Percentiles rank a stretch among this genome's conserved stretches.
phyloP scores from a whole-genome alignment of 2,797 vertebrate genomes.

The Squalus acanthias region DNA sequence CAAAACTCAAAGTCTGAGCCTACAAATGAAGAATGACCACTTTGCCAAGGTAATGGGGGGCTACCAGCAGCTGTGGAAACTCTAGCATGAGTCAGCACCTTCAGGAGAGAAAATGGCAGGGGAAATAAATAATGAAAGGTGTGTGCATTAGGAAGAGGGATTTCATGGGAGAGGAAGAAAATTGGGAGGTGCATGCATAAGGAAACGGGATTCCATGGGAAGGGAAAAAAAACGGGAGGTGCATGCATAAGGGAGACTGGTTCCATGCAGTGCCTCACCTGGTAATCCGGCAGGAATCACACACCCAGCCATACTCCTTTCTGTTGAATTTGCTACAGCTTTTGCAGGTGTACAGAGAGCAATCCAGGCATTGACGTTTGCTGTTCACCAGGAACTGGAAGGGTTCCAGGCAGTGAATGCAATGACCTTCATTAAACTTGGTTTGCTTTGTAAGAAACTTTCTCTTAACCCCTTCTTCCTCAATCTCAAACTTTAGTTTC shows the following conservation, averaged over 20 bases:
- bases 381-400: slow-evolving; percentile 80
- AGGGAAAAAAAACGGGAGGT: background rate
- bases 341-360: slow-evolving; percentile 72
- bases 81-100: background rate
- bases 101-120: background rate
- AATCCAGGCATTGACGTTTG: slow-evolving; percentile 75
- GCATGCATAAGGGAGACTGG: background rate
- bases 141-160: background rate
- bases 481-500: slow-evolving; percentile 68
- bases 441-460: slow-evolving; percentile 68
- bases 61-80: background rate
- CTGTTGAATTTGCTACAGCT: slow-evolving; percentile 79
- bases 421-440: slow-evolving; percentile 67
- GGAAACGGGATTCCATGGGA: background rate
- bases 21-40: background rate
- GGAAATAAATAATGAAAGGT: background rate
- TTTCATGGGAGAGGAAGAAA: background rate
- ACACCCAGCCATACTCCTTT: slow-evolving; percentile 84
- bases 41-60: background rate
- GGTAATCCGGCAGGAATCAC: slow-evolving; percentile 77
- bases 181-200: background rate
- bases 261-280: slow-evolving; percentile 55
- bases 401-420: slow-evolving; percentile 82
- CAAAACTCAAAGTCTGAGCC: background rate
- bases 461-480: slow-evolving; percentile 74